phyloP scores from a whole-genome alignment of 2,797 vertebrate genomes.

The Sebastolobus altivelis region DNA sequence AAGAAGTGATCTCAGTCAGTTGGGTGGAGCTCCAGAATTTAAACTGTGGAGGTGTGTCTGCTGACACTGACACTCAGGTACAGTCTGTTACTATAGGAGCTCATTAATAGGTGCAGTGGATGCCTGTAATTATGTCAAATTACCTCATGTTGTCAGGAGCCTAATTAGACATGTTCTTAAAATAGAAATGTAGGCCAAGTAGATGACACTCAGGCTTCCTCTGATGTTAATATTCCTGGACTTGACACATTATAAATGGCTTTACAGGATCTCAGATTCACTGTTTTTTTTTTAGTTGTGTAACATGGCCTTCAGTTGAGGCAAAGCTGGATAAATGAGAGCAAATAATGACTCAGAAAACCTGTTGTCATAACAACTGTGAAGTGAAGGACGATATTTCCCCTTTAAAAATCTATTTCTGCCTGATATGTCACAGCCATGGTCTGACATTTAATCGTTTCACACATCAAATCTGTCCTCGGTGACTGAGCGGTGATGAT shows the following conservation, averaged over 20 bases:
- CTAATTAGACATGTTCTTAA: not conserved
- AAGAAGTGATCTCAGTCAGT: not conserved
- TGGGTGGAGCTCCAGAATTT: slow-evolving; percentile 24
- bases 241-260: not conserved
- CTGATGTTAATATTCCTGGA: not conserved
- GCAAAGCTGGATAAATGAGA: slow-evolving; percentile 12
- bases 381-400: slow-evolving; percentile 25
- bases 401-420: not conserved
- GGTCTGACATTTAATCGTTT: not conserved
- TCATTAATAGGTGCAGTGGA: not conserved
- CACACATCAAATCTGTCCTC: not conserved
- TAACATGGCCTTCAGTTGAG: not conserved
- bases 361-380: slow-evolving; percentile 78
- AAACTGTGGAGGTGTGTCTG: not conserved
- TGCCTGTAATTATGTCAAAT: not conserved
- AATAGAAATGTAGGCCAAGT: not conserved
- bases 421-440: not conserved
- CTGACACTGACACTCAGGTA: not conserved
- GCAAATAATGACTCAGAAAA: slow-evolving; percentile 39
- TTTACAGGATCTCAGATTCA: not conserved
- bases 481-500: accelerated
- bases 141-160: not conserved
- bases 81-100: not conserved
- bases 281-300: not conserved
- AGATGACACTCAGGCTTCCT: not conserved